Evolutionary conservation across 1,140 invertebrate genomes (phyloP).

Genomic region (Bombus superbus): DNA sequence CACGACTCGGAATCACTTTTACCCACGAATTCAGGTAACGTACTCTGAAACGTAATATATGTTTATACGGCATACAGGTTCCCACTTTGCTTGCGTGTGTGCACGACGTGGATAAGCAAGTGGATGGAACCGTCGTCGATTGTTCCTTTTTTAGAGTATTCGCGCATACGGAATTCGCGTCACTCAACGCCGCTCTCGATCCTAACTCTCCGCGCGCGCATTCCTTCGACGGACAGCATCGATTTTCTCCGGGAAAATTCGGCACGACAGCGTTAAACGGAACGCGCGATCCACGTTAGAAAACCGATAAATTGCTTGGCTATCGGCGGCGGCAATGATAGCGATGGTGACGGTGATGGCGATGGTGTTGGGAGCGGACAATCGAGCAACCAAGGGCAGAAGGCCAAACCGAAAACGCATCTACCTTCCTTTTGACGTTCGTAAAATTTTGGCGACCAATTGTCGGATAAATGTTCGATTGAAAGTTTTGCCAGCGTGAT

Average conservation of each 20-base stretch:
- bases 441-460: slow-evolving; percentile 3
- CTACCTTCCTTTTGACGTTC: background rate
- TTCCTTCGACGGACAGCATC: background rate
- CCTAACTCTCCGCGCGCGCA: background rate
- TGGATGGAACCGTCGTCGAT: slow-evolving; percentile 48
- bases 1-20: slow-evolving; percentile 52
- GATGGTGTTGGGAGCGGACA: background rate
- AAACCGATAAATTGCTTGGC: background rate
- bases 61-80: slow-evolving; percentile 37
- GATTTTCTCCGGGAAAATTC: background rate
- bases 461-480: slow-evolving; percentile 14
- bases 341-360: background rate
- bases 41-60: slow-evolving; percentile 54
- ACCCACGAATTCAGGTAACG: slow-evolving; percentile 51
- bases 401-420: background rate
- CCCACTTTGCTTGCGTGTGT: slow-evolving; percentile 26
- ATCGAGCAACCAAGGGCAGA: background rate
- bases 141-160: slow-evolving; percentile 46
- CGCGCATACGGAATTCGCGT: slow-evolving; percentile 11
- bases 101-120: slow-evolving; percentile 50
- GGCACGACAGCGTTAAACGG: background rate
- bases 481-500: slow-evolving; percentile 3
- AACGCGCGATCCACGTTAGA: background rate
- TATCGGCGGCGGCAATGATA: background rate
- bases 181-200: background rate